A percentile compares a stretch with the other conserved stretches of the same genome.
phyloP scores from a whole-genome alignment of 2,888 invertebrate genomes.

The Bibio marci region DNA sequence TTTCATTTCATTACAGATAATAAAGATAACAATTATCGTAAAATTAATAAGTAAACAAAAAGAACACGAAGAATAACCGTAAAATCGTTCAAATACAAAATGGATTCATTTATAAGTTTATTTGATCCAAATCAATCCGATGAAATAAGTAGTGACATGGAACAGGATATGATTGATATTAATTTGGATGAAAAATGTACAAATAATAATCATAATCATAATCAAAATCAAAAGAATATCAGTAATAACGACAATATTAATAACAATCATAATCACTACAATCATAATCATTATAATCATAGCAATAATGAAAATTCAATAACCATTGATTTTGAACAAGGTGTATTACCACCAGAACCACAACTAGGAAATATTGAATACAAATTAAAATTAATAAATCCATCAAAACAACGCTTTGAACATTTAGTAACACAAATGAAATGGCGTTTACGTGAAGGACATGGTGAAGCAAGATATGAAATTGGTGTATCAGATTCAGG shows the following conservation, averaged over 20 bases:
- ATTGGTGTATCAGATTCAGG: constrained; percentile 90
- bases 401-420: constrained; percentile 79
- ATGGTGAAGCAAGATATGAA: constrained; percentile 95
- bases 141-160: constrained; percentile 18
- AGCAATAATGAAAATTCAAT: constrained; percentile 17
- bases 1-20: no score
- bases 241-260: constrained; percentile 10
- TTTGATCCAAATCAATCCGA: constrained; percentile 48
- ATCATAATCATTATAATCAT: constrained; percentile 8
- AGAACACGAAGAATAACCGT: no score
- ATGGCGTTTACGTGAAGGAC: constrained; percentile 91
- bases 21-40: no score
- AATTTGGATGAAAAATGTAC: constrained; percentile 10
- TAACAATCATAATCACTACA: constrained; percentile 15
- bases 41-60: no score
- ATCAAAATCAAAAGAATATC: constrained; percentile 2
- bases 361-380: constrained; percentile 93
- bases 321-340: constrained; percentile 35
- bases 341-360: constrained; percentile 77
- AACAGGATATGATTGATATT: constrained; percentile 14
- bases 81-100: no score
- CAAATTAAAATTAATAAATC: constrained; percentile 84
- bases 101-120: constrained; percentile 71
- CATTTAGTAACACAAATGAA: constrained; percentile 98
- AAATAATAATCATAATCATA: constrained; percentile 5